Conservation (phyloP, 2,888 invertebrate species). For the Mechanitis messenoides region DNA sequence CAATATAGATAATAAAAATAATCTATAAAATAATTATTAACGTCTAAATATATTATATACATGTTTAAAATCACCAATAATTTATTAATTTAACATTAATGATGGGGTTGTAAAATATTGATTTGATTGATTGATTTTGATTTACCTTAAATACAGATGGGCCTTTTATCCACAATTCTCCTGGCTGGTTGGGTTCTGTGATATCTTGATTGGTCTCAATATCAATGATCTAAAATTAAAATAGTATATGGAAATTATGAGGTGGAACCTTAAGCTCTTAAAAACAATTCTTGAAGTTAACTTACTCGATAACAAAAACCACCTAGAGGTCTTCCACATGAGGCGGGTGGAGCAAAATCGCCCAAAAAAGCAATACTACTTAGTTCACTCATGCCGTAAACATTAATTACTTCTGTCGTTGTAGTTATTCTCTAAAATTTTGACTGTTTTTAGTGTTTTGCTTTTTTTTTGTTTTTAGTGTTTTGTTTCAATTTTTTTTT, state of each 20-base stretch:
- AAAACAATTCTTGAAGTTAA: background rate
- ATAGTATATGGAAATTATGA: no score
- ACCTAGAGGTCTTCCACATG: constrained; percentile 45
- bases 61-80: no score
- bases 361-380: constrained; percentile 38
- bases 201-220: constrained; percentile 57
- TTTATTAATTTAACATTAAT: no score
- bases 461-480: no score
- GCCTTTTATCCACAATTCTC: constrained; percentile 72
- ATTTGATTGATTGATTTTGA: background rate
- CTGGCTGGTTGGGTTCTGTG: constrained; percentile 58
- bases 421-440: constrained; percentile 43
- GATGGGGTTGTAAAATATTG: no score
- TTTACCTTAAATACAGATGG: constrained; percentile 60
- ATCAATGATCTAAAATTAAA: constrained; percentile 54
- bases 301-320: constrained; percentile 48
- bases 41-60: no score
- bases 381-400: constrained; percentile 60
- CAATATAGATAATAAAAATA: no score
- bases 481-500: background rate
- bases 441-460: no score
- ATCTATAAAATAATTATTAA: no score
- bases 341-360: constrained; percentile 36
- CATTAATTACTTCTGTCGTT: constrained; percentile 41
- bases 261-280: no score